Evolutionary conservation across 2,113 vertebrate species (phyloP).

Genomic region (Colinus virginianus): DNA sequence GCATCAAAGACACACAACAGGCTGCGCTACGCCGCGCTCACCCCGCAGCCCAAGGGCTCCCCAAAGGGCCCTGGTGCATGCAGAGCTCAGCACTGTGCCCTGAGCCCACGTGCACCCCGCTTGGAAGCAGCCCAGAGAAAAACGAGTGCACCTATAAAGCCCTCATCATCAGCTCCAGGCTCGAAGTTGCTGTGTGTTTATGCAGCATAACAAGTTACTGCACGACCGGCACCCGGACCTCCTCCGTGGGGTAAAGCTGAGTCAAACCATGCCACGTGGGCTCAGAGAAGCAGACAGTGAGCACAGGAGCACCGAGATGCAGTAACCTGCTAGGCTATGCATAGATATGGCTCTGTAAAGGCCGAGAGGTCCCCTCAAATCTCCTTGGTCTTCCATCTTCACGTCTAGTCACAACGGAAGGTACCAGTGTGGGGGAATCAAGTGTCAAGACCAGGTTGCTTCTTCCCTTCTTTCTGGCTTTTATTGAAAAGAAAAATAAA

Average conservation of each 20-base stretch:
- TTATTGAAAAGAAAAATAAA: neutral
- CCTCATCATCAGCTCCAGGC: neutral
- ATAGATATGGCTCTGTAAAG: constrained; percentile 28
- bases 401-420: constrained; percentile 42
- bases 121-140: neutral
- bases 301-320: neutral
- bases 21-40: neutral
- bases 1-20: neutral
- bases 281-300: neutral
- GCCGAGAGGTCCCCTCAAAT: constrained; percentile 28
- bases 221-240: neutral
- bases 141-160: neutral
- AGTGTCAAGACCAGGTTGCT: constrained; percentile 36
- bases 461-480: constrained; percentile 36
- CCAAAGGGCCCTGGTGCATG: neutral
- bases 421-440: constrained; percentile 47
- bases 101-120: neutral
- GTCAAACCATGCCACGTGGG: neutral
- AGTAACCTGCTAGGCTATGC: constrained; percentile 53
- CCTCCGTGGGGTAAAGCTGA: neutral
- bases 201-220: constrained; percentile 22
- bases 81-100: neutral
- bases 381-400: constrained; percentile 47
- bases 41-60: neutral
- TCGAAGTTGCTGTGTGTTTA: neutral